These are phyloP conservation scores for Subanguina moxae DNA, from an alignment of 1,140 invertebrate genomes.

Conservation along the genomic window DNA sequence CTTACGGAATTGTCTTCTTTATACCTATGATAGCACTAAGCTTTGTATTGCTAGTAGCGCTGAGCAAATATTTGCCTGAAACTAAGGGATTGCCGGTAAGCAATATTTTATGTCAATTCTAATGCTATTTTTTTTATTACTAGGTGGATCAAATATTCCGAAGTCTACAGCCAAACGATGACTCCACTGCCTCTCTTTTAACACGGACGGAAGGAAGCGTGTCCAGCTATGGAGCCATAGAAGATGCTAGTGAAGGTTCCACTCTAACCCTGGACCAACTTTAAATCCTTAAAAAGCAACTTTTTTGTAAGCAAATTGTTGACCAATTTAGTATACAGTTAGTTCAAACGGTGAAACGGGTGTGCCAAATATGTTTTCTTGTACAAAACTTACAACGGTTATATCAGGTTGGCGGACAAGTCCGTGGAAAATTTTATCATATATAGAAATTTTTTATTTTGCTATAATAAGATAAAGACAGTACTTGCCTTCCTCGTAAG, in stretches of 20 bases:
- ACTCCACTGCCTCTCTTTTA: not conserved
- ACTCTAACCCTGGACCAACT: not conserved
- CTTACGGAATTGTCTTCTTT: conserved; percentile 20
- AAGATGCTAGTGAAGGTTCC: not conserved
- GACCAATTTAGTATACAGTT: too few species aligned
- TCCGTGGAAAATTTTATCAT: too few species aligned
- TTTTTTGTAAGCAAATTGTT: too few species aligned
- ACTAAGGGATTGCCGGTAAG: conserved; percentile 26
- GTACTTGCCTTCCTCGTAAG: too few species aligned
- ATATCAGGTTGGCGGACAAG: too few species aligned
- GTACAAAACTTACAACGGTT: too few species aligned
- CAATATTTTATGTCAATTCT: conserved; percentile 16
- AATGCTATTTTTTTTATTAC: not conserved
- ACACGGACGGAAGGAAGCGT: not conserved
- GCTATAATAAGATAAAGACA: too few species aligned
- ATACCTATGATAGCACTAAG: conserved; percentile 18
- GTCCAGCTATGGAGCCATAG: not conserved
- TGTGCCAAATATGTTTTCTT: too few species aligned
- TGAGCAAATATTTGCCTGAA: conserved; percentile 26
- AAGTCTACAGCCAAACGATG: not conserved
- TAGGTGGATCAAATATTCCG: conserved; percentile 5
- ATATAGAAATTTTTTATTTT: too few species aligned
- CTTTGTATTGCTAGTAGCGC: conserved; percentile 10
- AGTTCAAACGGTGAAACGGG: too few species aligned
- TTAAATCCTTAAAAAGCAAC: not conserved